Conservation (phyloP, 2,797 vertebrate species). For the Oryzias sinensis region DNA sequence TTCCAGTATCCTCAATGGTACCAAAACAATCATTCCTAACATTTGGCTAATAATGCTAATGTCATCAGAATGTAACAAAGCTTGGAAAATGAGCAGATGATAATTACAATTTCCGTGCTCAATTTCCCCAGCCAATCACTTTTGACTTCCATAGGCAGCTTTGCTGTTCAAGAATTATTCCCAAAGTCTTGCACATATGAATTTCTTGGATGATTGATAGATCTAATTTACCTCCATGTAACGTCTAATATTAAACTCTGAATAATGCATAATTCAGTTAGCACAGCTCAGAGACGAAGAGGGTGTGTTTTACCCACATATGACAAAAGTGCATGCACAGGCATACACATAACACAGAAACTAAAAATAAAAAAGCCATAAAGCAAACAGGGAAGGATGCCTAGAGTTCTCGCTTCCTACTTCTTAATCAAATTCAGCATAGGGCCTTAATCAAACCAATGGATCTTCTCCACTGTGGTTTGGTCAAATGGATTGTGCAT, state of each 20-base stretch:
- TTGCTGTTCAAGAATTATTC: conserved; percentile 63
- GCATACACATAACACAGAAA: conserved; percentile 11
- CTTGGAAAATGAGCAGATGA: conserved; percentile 64
- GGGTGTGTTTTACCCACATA: conserved; percentile 19
- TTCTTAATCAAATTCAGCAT: neutral
- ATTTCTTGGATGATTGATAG: conserved; percentile 73
- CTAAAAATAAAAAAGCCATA: conserved; percentile 14
- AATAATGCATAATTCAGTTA: conserved; percentile 74
- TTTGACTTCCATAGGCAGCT: conserved; percentile 50
- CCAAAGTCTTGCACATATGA: conserved; percentile 61
- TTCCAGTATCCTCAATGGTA: conserved; percentile 36
- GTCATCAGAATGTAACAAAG: conserved; percentile 58
- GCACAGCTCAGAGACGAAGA: conserved; percentile 26
- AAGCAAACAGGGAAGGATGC: too few relatives aligned
- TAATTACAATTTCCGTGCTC: conserved; percentile 65
- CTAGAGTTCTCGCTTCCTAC: too few relatives aligned
- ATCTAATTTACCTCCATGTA: conserved; percentile 73
- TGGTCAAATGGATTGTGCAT: neutral
- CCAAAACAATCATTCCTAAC: conserved; percentile 49
- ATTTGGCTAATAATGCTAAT: conserved; percentile 64
- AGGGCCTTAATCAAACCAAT: neutral
- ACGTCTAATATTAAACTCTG: conserved; percentile 74
- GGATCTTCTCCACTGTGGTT: neutral
- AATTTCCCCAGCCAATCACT: conserved; percentile 68
- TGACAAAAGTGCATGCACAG: conserved; percentile 10